Percentiles rank a stretch among this genome's conserved stretches.
phyloP scores from a whole-genome alignment of 30 jellyfish, hydroid and myxozoan species.

The Phacellophora camtschatica region DNA sequence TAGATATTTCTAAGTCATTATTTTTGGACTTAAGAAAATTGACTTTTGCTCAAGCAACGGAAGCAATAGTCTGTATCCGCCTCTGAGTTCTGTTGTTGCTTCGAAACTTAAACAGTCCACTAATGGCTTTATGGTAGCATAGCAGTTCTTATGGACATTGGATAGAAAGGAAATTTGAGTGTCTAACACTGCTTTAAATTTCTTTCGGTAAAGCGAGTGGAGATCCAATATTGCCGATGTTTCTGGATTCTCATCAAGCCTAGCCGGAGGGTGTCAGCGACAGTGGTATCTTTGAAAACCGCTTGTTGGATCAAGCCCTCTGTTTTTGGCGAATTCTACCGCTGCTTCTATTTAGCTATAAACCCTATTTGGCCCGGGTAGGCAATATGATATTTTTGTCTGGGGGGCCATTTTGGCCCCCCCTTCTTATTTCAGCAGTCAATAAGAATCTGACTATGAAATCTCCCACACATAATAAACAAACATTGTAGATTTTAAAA shows the following conservation, averaged over 20 bases:
- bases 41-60: too few species aligned
- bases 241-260: slow-evolving; percentile 23
- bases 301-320: slow-evolving; percentile 16
- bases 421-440: too few species aligned
- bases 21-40: too few species aligned
- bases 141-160: slow-evolving; percentile 9
- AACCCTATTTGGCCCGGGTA: too few species aligned
- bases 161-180: slow-evolving; percentile 14
- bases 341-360: slow-evolving; percentile 17
- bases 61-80: too few species aligned
- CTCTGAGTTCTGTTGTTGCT: too few species aligned
- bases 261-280: background rate
- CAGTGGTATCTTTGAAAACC: slow-evolving; percentile 21
- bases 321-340: background rate
- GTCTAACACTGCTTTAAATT: slow-evolving; percentile 11
- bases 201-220: background rate
- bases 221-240: background rate
- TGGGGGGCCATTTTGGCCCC: too few species aligned
- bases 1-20: too few species aligned
- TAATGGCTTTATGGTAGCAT: background rate
- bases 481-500: too few species aligned
- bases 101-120: background rate
- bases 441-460: too few species aligned
- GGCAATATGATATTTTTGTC: too few species aligned
- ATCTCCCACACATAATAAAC: too few species aligned